Evolutionary conservation across 1,140 invertebrate species (phyloP), one percentile per base, ranked within the genome.

Genomic region (Drosophila kohkoa): DNA sequence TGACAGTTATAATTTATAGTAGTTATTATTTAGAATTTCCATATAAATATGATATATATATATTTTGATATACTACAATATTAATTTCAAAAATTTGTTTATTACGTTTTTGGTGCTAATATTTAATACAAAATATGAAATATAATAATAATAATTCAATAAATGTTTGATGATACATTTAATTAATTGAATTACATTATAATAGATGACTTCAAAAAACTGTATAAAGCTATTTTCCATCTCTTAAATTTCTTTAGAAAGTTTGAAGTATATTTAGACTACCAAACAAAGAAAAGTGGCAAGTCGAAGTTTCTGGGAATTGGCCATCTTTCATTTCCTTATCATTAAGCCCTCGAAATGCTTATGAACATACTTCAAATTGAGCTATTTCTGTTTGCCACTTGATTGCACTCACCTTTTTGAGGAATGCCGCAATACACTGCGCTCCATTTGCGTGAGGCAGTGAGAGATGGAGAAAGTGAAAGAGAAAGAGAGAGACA

Each of bases 361-460:
- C 72, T 52, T 73, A 67, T 67, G 63, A 67, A 59, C 70, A 67
- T 67, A 67, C 55, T 59, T 75, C 66, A 70, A 75, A 75, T 75
- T 75, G 72, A 75, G 72, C 72, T 63, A 70, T 70, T 75, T 70
- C 41, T 74, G 71, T 74, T 75, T 75, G 59, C 72, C 67, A 57
- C 72, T 75, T 70, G 72, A 75, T 70, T 75, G 72, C 66, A 63
- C 66, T 63, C 66, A 75, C 72, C 72, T 75, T 70, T 46, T 16
- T 8, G 65, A 13, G 41, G 58, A 49, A 48, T 51, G 71, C 48
- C 38, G 15, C 49, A 62, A 62, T 7, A 30, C 13, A 15, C 51
- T 54, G 30, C 30, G 38, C 38, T 15, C 41, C 41, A 45, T 10
- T 57, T 38, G 30, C 25, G 13, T 1, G 20, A 10, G 15, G 8